These are phyloP conservation scores for Decapterus maruadsi DNA, from an alignment of 2,797 vertebrate genomes.

Conservation along the genomic window DNA sequence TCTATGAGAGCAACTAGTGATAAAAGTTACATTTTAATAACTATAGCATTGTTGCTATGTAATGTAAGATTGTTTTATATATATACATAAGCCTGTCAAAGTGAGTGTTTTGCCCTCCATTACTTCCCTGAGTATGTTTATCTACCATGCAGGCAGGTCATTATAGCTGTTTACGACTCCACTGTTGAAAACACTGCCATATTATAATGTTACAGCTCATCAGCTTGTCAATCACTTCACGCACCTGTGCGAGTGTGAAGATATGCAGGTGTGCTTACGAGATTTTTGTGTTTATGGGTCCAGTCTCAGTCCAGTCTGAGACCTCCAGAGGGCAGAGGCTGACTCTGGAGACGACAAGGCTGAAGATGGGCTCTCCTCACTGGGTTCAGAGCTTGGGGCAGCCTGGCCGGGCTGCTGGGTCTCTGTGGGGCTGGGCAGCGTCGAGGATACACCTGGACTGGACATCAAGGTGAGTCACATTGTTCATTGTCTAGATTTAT, in stretches of 20 bases:
- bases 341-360: slow-evolving; percentile 14
- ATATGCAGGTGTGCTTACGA: slow-evolving; percentile 14
- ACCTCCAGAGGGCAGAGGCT: slow-evolving; percentile 51
- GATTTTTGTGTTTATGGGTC: slow-evolving; percentile 4
- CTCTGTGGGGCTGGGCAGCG: slow-evolving; percentile 66
- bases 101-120: slow-evolving; percentile 7
- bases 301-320: slow-evolving; percentile 18
- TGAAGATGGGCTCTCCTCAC: slow-evolving; percentile 70
- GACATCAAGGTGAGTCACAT: slow-evolving; percentile 67
- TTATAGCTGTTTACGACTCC: slow-evolving; percentile 65
- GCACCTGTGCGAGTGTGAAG: slow-evolving; percentile 31
- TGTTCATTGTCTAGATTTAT: not conserved
- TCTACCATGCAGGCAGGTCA: slow-evolving; percentile 20
- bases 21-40: not conserved
- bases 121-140: not conserved
- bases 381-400: slow-evolving; percentile 50
- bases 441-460: slow-evolving; percentile 60
- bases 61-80: too few relatives aligned
- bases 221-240: slow-evolving; percentile 66
- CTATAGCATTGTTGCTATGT: too few relatives aligned
- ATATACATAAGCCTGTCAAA: too few relatives aligned
- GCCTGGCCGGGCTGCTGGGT: slow-evolving; percentile 49
- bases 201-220: slow-evolving; percentile 80
- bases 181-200: slow-evolving; percentile 44
- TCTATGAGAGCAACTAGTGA: not conserved